Evolutionary conservation across 2,888 invertebrate species (phyloP).

Genomic region (Lepidochrysops patricia): DNA sequence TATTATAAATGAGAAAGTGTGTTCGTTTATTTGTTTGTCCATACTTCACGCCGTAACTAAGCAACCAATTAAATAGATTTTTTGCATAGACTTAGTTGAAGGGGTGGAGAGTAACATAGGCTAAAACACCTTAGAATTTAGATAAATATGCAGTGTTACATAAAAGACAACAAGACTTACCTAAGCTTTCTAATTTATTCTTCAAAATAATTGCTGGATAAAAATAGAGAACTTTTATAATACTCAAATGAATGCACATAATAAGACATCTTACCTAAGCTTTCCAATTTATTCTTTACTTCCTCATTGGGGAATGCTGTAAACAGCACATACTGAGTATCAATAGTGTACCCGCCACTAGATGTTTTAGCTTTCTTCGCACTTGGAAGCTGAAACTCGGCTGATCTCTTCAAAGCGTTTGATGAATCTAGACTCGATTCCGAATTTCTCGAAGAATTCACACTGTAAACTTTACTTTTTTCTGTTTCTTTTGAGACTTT

Average conservation of each 20-base stretch:
- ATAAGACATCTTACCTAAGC: conserved; percentile 52
- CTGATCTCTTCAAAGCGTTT: conserved; percentile 36
- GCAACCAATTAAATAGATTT: too few species aligned
- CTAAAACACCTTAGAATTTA: too few species aligned
- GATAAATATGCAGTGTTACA: too few species aligned
- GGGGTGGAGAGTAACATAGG: too few species aligned
- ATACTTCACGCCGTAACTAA: too few species aligned
- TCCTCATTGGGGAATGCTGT: conserved; percentile 50
- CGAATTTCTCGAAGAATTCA: conserved; percentile 30
- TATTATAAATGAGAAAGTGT: too few species aligned
- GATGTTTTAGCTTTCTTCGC: conserved; percentile 37
- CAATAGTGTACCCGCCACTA: conserved; percentile 30
- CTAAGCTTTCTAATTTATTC: too few species aligned
- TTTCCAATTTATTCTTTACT: conserved; percentile 44
- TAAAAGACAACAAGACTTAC: too few species aligned
- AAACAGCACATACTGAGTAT: conserved; percentile 47
- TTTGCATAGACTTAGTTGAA: too few species aligned
- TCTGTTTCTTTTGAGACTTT: conserved; percentile 32
- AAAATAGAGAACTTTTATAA: too few species aligned
- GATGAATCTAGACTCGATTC: conserved; percentile 40
- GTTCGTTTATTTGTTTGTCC: too few species aligned
- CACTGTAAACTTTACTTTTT: conserved; percentile 46
- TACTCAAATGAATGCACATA: too few species aligned
- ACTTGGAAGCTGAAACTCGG: conserved; percentile 33
- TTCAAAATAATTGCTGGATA: background rate